Evolutionary conservation across 1,140 invertebrate species (phyloP), one percentile per base, ranked within the genome.

Genomic region (Tigriopus japonicus): DNA sequence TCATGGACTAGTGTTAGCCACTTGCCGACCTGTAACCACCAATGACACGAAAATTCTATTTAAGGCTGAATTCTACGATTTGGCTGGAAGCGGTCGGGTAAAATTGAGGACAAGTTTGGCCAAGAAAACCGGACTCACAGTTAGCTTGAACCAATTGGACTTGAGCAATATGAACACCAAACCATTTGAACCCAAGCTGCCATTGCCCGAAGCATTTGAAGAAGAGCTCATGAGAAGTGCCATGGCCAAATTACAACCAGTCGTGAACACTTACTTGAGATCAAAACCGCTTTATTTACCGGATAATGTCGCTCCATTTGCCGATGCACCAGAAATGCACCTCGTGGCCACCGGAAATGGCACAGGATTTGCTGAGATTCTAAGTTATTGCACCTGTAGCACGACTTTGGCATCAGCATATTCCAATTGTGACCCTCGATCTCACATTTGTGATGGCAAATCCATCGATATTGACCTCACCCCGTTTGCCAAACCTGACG

Each of bases 151-250:
- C 17, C 24, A 58, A 42, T 41, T 58, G 7, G 56, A 58, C 40
- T 23, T 58, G 12, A 40, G 24, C n/a, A 28, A 42, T 7, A 28
- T 58, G 56, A 58, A 58, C n/a, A 58, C 56, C 3, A 40, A 40
- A 42, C 56, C 56, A 6, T 58, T 58, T 58, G 56, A 58, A 42
- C 56, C 56, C 17, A 58, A 58, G n/a, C n/a, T 58, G 35, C 56
- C 56, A 1, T 15, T 58, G n/a, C 56, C 56, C 7, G 56, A 58
- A 15, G 40, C 56, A 3, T 58, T 58, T 58, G 56, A 58, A 15
- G 42, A 41, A n/a, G 24, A 58, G n/a, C 40, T 58, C 13, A 58
- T 58, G 56, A 52, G 42, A 17, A n/a, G 24, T 13, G 56, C 23
- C 1, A 58, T 58, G 12, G 56, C 56, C 23, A 24, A 58, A 58